Evolutionary conservation across 2,113 vertebrate genomes (phyloP).

Genomic region (Cairina moschata): DNA sequence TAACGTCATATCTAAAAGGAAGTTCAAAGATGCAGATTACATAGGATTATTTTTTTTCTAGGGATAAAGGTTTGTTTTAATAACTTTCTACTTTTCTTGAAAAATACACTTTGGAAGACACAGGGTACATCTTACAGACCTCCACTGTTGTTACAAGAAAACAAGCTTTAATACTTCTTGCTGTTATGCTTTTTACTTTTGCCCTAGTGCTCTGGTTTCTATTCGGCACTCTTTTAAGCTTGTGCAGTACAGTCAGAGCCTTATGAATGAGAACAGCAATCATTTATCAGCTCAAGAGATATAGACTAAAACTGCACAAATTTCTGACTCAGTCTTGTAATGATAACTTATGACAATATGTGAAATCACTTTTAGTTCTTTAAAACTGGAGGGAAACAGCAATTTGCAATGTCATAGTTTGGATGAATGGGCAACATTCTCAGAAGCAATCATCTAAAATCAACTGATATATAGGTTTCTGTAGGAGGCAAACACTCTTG

Average conservation of each 20-base stretch:
- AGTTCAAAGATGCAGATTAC: not conserved
- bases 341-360: slow-evolving; percentile 43
- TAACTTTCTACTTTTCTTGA: not conserved
- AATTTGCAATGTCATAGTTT: not conserved
- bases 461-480: slow-evolving; percentile 30
- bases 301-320: not conserved
- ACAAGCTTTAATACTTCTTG: not conserved
- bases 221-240: not conserved
- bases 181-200: not conserved
- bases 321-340: slow-evolving; percentile 19
- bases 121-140: not conserved
- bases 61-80: not conserved
- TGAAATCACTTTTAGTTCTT: slow-evolving; percentile 56
- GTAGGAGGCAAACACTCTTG: slow-evolving; percentile 1
- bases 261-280: slow-evolving; percentile 11
- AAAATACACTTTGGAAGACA: not conserved
- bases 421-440: slow-evolving; percentile 49
- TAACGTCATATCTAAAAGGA: not conserved
- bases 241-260: not conserved
- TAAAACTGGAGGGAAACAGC: slow-evolving; percentile 38
- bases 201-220: not conserved
- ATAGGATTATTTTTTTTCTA: not conserved
- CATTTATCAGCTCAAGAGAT: slow-evolving; percentile 20
- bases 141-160: not conserved
- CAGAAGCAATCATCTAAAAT: slow-evolving; percentile 47